Conservation (phyloP, 2,113 vertebrate species). For the Corvus hawaiiensis region DNA sequence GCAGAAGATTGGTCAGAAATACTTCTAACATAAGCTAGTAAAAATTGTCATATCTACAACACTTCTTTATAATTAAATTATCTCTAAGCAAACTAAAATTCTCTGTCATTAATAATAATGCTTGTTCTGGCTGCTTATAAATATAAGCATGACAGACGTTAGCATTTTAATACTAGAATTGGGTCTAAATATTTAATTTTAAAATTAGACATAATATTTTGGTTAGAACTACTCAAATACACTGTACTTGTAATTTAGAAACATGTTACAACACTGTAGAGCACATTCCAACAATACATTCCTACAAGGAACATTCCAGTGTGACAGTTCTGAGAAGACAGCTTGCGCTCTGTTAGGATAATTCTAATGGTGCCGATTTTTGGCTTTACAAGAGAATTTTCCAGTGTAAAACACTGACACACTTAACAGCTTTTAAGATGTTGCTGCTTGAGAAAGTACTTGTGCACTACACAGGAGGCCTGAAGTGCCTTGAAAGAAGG, state of each 20-base stretch:
- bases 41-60: not conserved
- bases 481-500: not conserved
- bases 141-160: not conserved
- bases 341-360: not conserved
- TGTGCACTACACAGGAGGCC: not conserved
- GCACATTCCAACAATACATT: not conserved
- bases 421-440: not conserved
- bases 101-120: not conserved
- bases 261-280: not conserved
- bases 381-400: not conserved
- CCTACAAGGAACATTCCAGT: not conserved
- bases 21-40: not conserved
- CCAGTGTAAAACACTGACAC: not conserved
- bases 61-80: not conserved
- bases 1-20: not conserved
- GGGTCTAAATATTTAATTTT: not conserved
- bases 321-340: not conserved
- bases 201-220: not conserved
- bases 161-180: not conserved
- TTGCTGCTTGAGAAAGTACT: constrained; percentile 8
- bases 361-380: not conserved
- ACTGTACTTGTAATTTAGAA: not conserved
- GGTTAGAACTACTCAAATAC: not conserved
- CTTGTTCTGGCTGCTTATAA: not conserved
- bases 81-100: not conserved